Evolutionary conservation across 2,888 invertebrate genomes (phyloP), one percentile per base, ranked within the genome.

Genomic region (Atethmia centrago): DNA sequence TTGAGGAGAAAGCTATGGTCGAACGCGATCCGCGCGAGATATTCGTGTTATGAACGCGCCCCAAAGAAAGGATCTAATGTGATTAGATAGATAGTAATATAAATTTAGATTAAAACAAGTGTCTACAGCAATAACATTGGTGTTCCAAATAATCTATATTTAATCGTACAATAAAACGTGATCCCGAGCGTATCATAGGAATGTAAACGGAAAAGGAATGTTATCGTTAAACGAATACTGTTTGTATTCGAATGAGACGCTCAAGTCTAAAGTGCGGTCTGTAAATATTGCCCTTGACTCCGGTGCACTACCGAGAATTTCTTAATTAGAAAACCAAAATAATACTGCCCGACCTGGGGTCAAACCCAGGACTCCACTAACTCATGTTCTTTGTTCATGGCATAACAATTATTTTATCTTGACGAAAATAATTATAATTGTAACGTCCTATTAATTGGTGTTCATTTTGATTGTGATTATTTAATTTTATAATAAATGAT

Each of bases 381-480:
- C 9, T 19, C 45, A 25, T 63, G n/a, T 12, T 62, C 42, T 45
- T 45, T 28, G n/a, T 67, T 67, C n/a, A n/a, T 19, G 12, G 7
- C 14, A 45, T n/a, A 45, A 31, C 19, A 62, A 42, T n/a, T 28
- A 61, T 61, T 67, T 21, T 21, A 21, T n/a, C 10, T 62, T 8
- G 16, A n/a, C 19, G 16, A 51, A 16, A 45, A 16, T 53, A 21
- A 19, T 42, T 53, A 28, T 62, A 42, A 28, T 40, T 73, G 45
- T 73, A 14, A 62, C 63, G 62, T 73, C 63, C 45, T 63, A 55
- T 73, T 62, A 61, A 73, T 55, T 40, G 53, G 62, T 73, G 73
- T 73, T 51, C 49, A 72, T 51, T 72, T 61, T 61, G 31, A 51
- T 61, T 73, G 73, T 73, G 73, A 62, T 73, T 72, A 36, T 56